Conservation (phyloP, 2,113 vertebrate species). For the Macrotus californicus region DNA sequence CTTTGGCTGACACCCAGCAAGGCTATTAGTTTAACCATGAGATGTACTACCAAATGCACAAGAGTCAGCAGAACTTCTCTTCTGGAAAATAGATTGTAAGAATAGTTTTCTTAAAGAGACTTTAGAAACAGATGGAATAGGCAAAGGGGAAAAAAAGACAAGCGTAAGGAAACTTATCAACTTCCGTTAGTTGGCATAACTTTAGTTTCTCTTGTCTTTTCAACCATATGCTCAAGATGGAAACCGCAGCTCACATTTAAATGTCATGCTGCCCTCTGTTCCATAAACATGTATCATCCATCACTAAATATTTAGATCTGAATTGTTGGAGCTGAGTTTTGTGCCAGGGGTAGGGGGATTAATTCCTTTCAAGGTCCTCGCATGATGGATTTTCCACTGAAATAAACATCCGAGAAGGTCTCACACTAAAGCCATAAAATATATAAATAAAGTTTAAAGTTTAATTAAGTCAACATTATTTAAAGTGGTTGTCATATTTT, state of each 20-base stretch:
- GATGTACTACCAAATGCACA: conserved; percentile 83
- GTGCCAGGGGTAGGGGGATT: conserved; percentile 89
- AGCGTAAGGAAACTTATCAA: conserved; percentile 74
- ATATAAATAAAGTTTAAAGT: conserved; percentile 89
- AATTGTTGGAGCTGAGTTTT: conserved; percentile 87
- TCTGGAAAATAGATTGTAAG: conserved; percentile 79
- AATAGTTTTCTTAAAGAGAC: conserved; percentile 74
- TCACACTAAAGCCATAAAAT: conserved; percentile 86
- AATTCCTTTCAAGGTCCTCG: conserved; percentile 87
- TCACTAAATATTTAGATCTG: conserved; percentile 92
- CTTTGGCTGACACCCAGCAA: conserved; percentile 90
- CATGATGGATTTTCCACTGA: conserved; percentile 88
- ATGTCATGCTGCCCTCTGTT: conserved; percentile 86
- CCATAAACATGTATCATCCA: conserved; percentile 90
- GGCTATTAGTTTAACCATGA: conserved; percentile 89
- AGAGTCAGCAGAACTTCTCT: conserved; percentile 84
- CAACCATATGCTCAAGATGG: conserved; percentile 79
- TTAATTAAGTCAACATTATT: conserved; percentile 89
- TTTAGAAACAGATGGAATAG: conserved; percentile 72
- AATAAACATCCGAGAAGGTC: conserved; percentile 88
- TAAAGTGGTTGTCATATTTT: conserved; percentile 89
- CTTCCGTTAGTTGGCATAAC: conserved; percentile 80
- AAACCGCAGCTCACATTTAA: conserved; percentile 83
- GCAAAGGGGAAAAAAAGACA: conserved; percentile 53
- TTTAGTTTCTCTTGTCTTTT: conserved; percentile 81